phyloP scores from a whole-genome alignment of 2,888 invertebrate genomes.

The Acanthosepion lycidas region DNA sequence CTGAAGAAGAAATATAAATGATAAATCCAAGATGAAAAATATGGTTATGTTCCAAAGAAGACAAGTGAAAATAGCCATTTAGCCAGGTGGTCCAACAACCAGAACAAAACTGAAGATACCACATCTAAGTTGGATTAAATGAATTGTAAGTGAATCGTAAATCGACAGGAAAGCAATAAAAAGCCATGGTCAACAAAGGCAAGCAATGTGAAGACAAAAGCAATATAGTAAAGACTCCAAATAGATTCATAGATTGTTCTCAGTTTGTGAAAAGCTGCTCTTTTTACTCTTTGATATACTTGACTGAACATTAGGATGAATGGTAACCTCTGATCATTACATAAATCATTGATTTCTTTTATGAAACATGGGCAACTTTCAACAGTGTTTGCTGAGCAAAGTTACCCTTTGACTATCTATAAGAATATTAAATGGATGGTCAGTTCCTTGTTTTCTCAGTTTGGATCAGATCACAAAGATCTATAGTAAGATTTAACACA shows the following conservation, averaged over 20 bases:
- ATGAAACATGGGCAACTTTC: background rate
- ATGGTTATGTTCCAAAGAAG: too few relatives aligned
- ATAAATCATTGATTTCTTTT: background rate
- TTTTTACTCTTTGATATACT: background rate
- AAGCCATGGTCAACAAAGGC: background rate
- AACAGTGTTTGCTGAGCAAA: background rate
- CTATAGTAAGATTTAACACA: background rate
- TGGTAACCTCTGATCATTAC: conserved; percentile 5
- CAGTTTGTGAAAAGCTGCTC: background rate
- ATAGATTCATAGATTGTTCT: background rate
- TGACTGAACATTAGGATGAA: background rate
- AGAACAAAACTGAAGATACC: background rate
- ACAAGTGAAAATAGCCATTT: background rate
- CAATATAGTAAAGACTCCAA: background rate
- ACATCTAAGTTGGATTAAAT: background rate
- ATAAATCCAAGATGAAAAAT: too few relatives aligned
- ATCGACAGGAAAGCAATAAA: conserved; percentile 33
- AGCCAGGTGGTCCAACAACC: background rate
- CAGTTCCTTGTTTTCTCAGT: background rate
- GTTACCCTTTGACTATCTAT: conserved; percentile 8
- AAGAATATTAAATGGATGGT: background rate
- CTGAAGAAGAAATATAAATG: too few relatives aligned
- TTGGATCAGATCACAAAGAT: background rate
- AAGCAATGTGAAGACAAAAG: background rate
- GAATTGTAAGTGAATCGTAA: conserved; percentile 6